phyloP scores from a whole-genome alignment of 1,140 invertebrate species.

The Bombus soroeensis region DNA sequence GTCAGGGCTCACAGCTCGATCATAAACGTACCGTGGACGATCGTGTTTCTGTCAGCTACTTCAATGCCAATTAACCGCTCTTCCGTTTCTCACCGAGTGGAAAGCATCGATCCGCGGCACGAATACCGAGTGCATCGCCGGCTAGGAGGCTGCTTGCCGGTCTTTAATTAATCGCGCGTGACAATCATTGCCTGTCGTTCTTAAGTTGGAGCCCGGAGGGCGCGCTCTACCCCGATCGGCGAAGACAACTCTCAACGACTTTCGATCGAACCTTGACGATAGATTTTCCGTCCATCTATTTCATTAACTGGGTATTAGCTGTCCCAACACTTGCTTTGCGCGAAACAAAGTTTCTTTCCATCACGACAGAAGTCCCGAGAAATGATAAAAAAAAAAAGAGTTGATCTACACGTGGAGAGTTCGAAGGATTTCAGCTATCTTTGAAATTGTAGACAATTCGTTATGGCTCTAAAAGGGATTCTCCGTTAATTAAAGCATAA shows the following conservation, averaged over 20 bases:
- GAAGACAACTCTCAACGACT: neutral
- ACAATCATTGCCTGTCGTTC: slow-evolving; percentile 50
- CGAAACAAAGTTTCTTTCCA: neutral
- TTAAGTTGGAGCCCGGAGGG: slow-evolving; percentile 11
- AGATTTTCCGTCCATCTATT: slow-evolving; percentile 15
- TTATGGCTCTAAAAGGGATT: neutral
- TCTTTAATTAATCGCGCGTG: slow-evolving; percentile 57
- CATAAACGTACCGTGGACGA: slow-evolving; percentile 41
- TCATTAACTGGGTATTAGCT: neutral
- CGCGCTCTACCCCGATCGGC: too few species aligned
- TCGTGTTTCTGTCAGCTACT: slow-evolving; percentile 63
- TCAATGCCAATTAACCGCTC: slow-evolving; percentile 61
- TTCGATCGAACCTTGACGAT: neutral
- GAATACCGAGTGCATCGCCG: slow-evolving; percentile 20
- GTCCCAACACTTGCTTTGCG: too few species aligned
- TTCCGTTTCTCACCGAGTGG: slow-evolving; percentile 52
- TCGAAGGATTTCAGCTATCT: neutral
- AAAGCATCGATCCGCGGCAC: slow-evolving; percentile 53
- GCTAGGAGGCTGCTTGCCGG: slow-evolving; percentile 9
- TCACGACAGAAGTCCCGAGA: neutral
- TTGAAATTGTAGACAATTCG: neutral
- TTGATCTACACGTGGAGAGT: neutral
- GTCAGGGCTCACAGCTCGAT: slow-evolving; percentile 42
- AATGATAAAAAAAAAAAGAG: neutral
- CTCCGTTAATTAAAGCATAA: neutral